Evolutionary conservation across 1,140 invertebrate genomes (phyloP), one percentile per base, ranked within the genome.

Genomic region (Apis laboriosa): DNA sequence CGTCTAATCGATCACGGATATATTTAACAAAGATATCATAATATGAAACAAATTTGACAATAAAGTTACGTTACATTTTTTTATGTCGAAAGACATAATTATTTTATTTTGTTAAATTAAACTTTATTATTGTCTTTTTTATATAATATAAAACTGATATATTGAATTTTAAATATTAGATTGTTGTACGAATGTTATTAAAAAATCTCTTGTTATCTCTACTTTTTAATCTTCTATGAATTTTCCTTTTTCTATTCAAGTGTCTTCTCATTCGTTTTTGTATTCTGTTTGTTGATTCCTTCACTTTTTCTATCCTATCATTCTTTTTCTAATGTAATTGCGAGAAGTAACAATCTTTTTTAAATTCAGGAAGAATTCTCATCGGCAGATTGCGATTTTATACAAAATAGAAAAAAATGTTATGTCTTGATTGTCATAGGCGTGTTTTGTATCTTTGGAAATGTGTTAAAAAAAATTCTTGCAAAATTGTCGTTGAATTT

Each of bases 321-420:
- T n/a, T 53, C 9, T 43, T 58, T 43, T 43, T 51, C 9, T 15
- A 17, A 19, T 12, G 55, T 66, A 34, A 7, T 34, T 61, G 63
- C 28, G 63, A 15, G 58, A 43, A n/a, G 51, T 71, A 76, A 76
- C 53, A 72, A 81, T 67, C 71, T 72, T 81, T 81, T 61, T 81
- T 75, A 76, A 81, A 81, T 81, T 66, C 72, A 81, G 55, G 79
- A 75, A 56, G 53, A 81, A 81, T 81, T 13, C 67, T 81, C 21
- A 11, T 34, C 53, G 63, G 43, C 12, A 81, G 79, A 81, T 81
- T 76, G 43, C 63, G 51, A 76, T 72, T 53, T 51, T 55, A 9
- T 43, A 43, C 5, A 43, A 3, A 43, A 43, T 43, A 43, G 34
- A 43, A 43, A 7, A 4, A 43, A 43, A 43, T 43, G 5, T 43